Base-by-base conservation (phyloP, 2,113 vertebrate species). In the Ia io region DNA sequence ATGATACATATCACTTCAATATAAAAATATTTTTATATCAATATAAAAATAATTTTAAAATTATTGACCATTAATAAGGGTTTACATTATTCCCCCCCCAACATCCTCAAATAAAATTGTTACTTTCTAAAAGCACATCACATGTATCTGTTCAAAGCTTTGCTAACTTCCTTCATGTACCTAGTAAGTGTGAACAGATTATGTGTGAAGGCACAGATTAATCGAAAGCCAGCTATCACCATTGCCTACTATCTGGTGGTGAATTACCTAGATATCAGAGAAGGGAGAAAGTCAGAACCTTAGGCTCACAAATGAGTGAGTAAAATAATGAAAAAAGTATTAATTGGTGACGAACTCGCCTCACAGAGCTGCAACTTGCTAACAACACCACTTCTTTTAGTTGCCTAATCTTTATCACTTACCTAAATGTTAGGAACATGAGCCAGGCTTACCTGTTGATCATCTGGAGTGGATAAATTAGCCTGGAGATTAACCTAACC, bases 261-360 rank as follows among this genome's bases (percentile, higher is more conserved):
- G 30, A 77, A 49, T 87, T 73, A 86, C 28, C 49, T 51, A 44
- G 32, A 76, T 32, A 16, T 79, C 17, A 80, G 32, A 69, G 23
- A 89, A 47, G 65, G 30, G 56, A 67, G 8, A 91, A 53, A 93
- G 30, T 23, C 5, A 16, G 83, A 61, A 79, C 76, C 40, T 79
- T 25, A 56, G 69, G 18, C 18, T 92, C 42, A 84, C 16, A 94
- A 84, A 65, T 47, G 44, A 92, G 30, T 61, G 74, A 71, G 44
- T 56, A n/a, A 92, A 76, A 73, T 61, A 89, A 89, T 49, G 51
- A 84, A 93, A 89, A 82, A 88, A 80, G 56, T 16, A 89, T 35
- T 44, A 65, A 49, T 8, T 70, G 22, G 17, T n/a, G 28, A 61
- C n/a, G 30, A 61, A 14, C 7, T 20, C 35, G 35, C 23, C 87